Percentiles rank a stretch among this genome's conserved stretches.
These are phyloP conservation scores for Drosophila rufa DNA, from an alignment of 1,140 invertebrate species.

Conservation along the genomic window DNA sequence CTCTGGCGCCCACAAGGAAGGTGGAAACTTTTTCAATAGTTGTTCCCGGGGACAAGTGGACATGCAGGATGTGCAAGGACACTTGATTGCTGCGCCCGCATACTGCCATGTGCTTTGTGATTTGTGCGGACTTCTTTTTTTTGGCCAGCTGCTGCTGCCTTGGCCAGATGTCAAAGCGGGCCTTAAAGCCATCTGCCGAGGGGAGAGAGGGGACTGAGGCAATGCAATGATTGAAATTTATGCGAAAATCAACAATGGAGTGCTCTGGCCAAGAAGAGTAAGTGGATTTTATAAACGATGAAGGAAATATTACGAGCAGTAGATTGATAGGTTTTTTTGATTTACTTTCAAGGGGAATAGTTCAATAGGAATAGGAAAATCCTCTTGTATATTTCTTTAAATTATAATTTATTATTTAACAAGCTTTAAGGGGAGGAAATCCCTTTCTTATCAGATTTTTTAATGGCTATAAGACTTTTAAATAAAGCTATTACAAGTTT, in stretches of 20 bases:
- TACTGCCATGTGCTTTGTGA: constrained; percentile 33
- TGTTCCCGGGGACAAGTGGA: constrained; percentile 15
- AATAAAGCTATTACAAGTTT: too few species aligned
- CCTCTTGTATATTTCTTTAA: too few species aligned
- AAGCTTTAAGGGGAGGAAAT: too few species aligned
- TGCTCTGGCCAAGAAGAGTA: not conserved
- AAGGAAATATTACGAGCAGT: constrained; percentile 1
- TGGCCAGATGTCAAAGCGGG: constrained; percentile 6
- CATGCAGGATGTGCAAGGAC: constrained; percentile 51
- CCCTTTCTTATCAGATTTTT: too few species aligned
- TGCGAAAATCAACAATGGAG: constrained; percentile 19
- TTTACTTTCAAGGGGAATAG: not conserved
- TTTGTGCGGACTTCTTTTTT: constrained; percentile 27
- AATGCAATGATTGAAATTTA: constrained; percentile 28
- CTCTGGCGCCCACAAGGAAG: constrained; percentile 12
- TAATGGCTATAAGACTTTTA: too few species aligned
- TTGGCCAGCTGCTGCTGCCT: constrained; percentile 23
- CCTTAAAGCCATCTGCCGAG: constrained; percentile 10
- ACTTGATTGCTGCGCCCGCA: constrained; percentile 58
- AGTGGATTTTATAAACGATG: not conserved
- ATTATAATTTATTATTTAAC: too few species aligned
- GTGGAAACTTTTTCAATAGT: constrained; percentile 66
- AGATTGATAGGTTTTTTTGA: constrained; percentile 2
- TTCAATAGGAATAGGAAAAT: too few species aligned
- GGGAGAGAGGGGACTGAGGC: too few species aligned